Conservation (phyloP, 2,888 invertebrate species). For the Melanchra persicariae region DNA sequence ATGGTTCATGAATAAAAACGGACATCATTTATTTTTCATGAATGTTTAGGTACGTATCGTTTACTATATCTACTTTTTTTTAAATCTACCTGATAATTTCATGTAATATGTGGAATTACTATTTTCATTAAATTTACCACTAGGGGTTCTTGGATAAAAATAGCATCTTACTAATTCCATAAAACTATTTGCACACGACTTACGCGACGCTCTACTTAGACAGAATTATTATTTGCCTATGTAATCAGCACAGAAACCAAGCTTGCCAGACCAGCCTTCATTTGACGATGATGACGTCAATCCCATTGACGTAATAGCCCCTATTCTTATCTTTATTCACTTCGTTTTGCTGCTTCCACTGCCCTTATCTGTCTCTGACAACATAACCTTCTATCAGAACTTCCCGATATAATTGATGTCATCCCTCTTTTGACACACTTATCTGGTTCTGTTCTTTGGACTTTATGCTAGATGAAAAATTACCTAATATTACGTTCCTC, state of each 20-base stretch:
- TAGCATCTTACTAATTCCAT: too few species aligned
- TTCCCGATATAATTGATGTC: slow-evolving; percentile 33
- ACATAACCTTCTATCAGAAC: slow-evolving; percentile 19
- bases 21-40: too few species aligned
- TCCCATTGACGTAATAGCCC: slow-evolving; percentile 13
- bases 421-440: slow-evolving; percentile 21
- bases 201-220: neutral
- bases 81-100: too few species aligned
- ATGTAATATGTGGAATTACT: too few species aligned
- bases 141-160: too few species aligned
- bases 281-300: slow-evolving; percentile 26
- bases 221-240: slow-evolving; percentile 1
- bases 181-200: too few species aligned
- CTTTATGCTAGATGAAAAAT: neutral
- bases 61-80: too few species aligned
- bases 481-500: neutral
- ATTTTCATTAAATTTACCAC: too few species aligned
- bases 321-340: neutral
- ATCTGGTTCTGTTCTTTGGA: slow-evolving; percentile 19
- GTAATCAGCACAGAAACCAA: neutral
- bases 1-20: too few species aligned
- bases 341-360: slow-evolving; percentile 20
- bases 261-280: neutral
- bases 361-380: slow-evolving; percentile 37
- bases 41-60: too few species aligned